phyloP scores from a whole-genome alignment of 2,113 vertebrate species.

The Coptodon bakossiorum region DNA sequence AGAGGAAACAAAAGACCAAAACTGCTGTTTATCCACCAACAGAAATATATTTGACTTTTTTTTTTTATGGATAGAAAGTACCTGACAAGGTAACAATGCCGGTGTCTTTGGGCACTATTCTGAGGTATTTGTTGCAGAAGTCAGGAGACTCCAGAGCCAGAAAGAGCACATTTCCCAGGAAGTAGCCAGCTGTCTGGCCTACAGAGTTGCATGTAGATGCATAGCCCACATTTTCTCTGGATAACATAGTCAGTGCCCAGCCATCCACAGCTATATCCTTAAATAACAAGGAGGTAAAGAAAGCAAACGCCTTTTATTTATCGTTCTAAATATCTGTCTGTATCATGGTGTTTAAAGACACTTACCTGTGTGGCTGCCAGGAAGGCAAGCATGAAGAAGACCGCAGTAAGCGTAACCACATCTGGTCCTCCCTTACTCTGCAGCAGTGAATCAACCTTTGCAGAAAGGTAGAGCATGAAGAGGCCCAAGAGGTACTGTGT shows the following conservation, averaged over 20 bases:
- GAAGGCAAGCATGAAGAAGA: slow-evolving; percentile 94
- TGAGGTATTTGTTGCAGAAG: slow-evolving; percentile 97
- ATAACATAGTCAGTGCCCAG: slow-evolving; percentile 97
- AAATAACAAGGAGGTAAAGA: neutral
- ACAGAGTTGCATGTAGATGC: slow-evolving; percentile 98
- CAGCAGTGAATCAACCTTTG: slow-evolving; percentile 78
- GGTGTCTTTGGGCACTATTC: slow-evolving; percentile 78
- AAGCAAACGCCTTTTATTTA: neutral
- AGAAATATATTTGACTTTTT: neutral
- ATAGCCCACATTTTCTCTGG: slow-evolving; percentile 92
- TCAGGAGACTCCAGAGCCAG: slow-evolving; percentile 91
- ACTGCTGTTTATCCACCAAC: neutral
- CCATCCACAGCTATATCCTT: slow-evolving; percentile 94
- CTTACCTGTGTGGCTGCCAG: slow-evolving; percentile 90
- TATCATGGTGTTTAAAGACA: neutral
- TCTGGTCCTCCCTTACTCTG: slow-evolving; percentile 73
- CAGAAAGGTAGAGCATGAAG: slow-evolving; percentile 94
- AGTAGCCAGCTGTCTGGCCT: slow-evolving; percentile 96
- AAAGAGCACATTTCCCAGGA: slow-evolving; percentile 95
- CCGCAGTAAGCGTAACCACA: slow-evolving; percentile 79
- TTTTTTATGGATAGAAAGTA: slow-evolving; percentile 41
- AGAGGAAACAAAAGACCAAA: neutral
- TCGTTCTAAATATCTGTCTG: neutral
- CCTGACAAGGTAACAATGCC: slow-evolving; percentile 93
- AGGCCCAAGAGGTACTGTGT: slow-evolving; percentile 92